A percentile compares a stretch with the other conserved stretches of the same genome.
These are phyloP conservation scores for Desmophyllum pertusum DNA, from an alignment of 92 coral and sea anemone genomes.

Conservation along the genomic window DNA sequence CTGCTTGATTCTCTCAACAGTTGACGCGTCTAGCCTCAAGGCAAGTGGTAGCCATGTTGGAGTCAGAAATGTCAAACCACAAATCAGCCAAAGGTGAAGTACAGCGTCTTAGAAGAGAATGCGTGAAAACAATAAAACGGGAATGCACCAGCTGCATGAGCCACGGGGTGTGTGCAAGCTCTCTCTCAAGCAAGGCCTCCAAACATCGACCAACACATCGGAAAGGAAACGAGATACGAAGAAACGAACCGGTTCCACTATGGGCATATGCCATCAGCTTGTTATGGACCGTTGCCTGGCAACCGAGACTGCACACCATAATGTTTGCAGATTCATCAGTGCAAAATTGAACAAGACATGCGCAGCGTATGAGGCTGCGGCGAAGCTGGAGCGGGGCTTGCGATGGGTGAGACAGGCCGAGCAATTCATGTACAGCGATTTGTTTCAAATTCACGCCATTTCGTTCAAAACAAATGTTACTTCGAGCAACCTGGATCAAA, in stretches of 20 bases:
- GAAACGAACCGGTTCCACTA: conserved; percentile 18
- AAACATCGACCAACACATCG: background rate
- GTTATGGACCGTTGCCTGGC: conserved; percentile 63
- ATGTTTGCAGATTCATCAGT: conserved; percentile 56
- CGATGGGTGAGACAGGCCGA: conserved; percentile 87
- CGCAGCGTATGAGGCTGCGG: conserved; percentile 69
- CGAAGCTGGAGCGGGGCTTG: conserved; percentile 66
- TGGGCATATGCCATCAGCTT: conserved; percentile 72
- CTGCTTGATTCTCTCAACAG: conserved; percentile 39
- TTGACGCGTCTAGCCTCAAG: conserved; percentile 90
- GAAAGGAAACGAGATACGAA: conserved; percentile 7
- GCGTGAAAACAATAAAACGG: conserved; percentile 61
- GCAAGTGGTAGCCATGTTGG: conserved; percentile 83
- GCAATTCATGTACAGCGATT: conserved; percentile 62
- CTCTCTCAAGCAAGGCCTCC: background rate
- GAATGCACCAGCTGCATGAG: conserved; percentile 66
- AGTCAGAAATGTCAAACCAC: conserved; percentile 68
- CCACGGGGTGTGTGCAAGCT: conserved; percentile 15
- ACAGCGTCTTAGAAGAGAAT: conserved; percentile 65
- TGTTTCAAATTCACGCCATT: conserved; percentile 82
- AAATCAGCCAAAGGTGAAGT: conserved; percentile 77
- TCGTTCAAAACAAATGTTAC: conserved; percentile 85
- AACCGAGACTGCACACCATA: conserved; percentile 55
- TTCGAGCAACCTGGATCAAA: conserved; percentile 57
- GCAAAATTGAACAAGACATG: conserved; percentile 74